Conservation (phyloP, 2,113 vertebrate genomes). For the Oryzias woworae region DNA sequence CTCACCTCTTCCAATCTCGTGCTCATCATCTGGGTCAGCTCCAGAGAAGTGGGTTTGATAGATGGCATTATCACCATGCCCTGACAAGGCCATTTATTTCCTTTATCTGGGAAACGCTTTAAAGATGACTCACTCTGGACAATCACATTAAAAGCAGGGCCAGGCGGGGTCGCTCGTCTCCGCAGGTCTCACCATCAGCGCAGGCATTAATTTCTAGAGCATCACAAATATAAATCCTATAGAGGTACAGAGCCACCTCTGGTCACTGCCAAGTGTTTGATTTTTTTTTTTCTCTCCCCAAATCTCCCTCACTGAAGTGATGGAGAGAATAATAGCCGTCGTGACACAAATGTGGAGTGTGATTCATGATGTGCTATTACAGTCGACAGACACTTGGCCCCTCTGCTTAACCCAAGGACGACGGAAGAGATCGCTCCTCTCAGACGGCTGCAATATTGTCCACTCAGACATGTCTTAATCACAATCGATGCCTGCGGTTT, state of each 20-base stretch:
- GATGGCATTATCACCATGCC: slow-evolving; percentile 24
- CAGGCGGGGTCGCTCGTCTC: slow-evolving; percentile 7
- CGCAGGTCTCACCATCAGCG: slow-evolving; percentile 11
- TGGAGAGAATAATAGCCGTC: slow-evolving; percentile 18
- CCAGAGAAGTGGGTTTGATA: slow-evolving; percentile 31
- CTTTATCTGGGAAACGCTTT: slow-evolving; percentile 34
- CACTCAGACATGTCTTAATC: slow-evolving; percentile 18
- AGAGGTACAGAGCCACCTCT: slow-evolving; percentile 11
- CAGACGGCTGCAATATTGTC: slow-evolving; percentile 2
- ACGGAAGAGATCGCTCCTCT: not conserved
- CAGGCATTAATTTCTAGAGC: slow-evolving; percentile 34
- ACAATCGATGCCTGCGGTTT: slow-evolving; percentile 18
- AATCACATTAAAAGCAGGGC: slow-evolving; percentile 47
- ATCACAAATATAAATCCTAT: slow-evolving; percentile 37
- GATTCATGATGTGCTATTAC: slow-evolving; percentile 44
- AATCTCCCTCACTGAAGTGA: slow-evolving; percentile 27
- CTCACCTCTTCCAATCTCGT: slow-evolving; percentile 1
- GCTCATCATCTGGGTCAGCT: slow-evolving; percentile 11
- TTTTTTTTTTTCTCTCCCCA: slow-evolving; percentile 29
- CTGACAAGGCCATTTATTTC: slow-evolving; percentile 47
- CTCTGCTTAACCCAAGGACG: not conserved
- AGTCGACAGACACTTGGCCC: slow-evolving; percentile 15
- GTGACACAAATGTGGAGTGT: slow-evolving; percentile 29
- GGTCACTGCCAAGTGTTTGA: slow-evolving; percentile 19
- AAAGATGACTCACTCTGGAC: slow-evolving; percentile 52